Base-by-base conservation (phyloP, 2,888 invertebrate species). In the Aleiodes testaceus region DNA sequence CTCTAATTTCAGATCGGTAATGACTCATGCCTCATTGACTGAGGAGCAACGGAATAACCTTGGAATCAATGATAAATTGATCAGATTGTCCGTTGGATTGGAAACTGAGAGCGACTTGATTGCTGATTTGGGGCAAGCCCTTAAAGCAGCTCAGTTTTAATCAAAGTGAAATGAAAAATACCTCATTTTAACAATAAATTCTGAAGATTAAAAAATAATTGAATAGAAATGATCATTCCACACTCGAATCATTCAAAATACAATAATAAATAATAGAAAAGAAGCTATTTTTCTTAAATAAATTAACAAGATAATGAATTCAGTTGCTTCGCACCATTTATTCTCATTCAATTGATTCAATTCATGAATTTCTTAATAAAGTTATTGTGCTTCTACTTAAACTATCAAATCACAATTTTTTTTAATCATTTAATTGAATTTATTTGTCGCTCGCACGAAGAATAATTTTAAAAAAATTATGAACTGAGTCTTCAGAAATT, bases 1-100 rank as follows among this genome's bases (percentile, higher is more conserved):
- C 22, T 50, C 26, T 70, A 70, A 72, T 77, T 89, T 44, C 85
- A 95, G 95, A 74, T 93, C 92, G 20, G 87, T 96, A 26, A 99
- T 99, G 99, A 98, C 98, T 0, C 99, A 99, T 84, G 95, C 97
- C 1, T 95, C 96, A 0, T 93, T 98, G 30, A 95, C 97, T 0
- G 91, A 89, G 68, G 92, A 92, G 53, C 92, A 94, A 75, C 89
- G 96, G 74, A 88, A 86, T 26, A 88, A 89, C 74, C 89, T 97
- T 30, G 95, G 95, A 12, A 97, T 99, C 75, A 93, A 93, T 0
- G 94, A 97, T 83, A 92, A 93, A 45, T 89, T 98, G 22, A 91
- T 99, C 67, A 91, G 98, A 75, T 87, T 99, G 30, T 97, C 97
- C 0, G 93, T 98, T 66, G 98, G 98, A 3, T 88, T 98, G 36